Base-by-base conservation (phyloP, 2,797 vertebrate genomes). In the Chiloscyllium punctatum region DNA sequence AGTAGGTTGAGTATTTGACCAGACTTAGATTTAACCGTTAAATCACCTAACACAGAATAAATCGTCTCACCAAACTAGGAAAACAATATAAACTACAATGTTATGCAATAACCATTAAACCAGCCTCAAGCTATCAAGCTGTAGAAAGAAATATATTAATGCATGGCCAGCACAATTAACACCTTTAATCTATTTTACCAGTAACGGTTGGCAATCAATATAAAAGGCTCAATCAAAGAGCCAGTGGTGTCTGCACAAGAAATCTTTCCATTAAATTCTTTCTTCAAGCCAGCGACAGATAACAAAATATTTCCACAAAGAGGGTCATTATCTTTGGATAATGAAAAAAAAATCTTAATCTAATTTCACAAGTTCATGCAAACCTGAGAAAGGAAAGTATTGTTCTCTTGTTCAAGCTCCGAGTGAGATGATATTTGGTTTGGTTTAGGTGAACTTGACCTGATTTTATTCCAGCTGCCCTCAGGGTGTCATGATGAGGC, bases 161-260 rank as follows among this genome's bases (percentile, higher is more conserved):
- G 42, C 82, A 48, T 18, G 82, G 37, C 37, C 82, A 25, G 9
- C 82, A 84, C 82, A 84, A 84, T 84, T 84, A 84, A 84, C 82
- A 84, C 82, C 82, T 84, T 84, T 84, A 84, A 84, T 84, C 82
- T 48, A 84, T 84, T 84, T 84, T 48, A 84, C 42, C 82, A 84
- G 82, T 0, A 48, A 84, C 42, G 84, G 37, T 84, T 84, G 37
- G 82, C 82, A 84, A 84, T 84, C 82, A 84, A 84, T 84, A 84
- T 25, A 84, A 48, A 84, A 84, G 82, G 9, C 82, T 84, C 21
- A 84, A 48, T 84, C 82, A 84, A 48, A 84, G 18, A 23, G 37
- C 82, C 82, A 25, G 82, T 21, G 1, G 42, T 25, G 42, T 42
- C 42, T 9, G 21, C 8, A 21, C 42, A 84, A 48, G 82, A 84